Evolutionary conservation across 2,888 invertebrate species (phyloP).

Genomic region (Tetanocera ferruginea): DNA sequence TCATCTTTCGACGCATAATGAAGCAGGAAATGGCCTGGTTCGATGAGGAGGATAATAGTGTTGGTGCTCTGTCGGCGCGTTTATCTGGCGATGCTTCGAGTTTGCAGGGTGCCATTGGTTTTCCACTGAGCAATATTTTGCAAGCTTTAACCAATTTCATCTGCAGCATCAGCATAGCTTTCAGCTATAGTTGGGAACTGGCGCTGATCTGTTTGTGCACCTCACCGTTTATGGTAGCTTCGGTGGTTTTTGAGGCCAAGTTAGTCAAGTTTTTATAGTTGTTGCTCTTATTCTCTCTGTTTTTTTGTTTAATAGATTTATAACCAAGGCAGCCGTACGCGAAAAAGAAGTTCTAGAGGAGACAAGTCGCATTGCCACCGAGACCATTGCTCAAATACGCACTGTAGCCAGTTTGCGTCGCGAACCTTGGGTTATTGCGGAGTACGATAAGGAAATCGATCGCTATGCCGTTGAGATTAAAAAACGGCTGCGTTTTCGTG

Average conservation of each 20-base stretch:
- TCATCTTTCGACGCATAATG: slow-evolving; percentile 76
- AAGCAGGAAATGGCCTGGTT: slow-evolving; percentile 83
- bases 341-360: slow-evolving; percentile 76
- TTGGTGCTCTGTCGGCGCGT: slow-evolving; percentile 78
- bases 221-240: slow-evolving; percentile 77
- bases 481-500: slow-evolving; percentile 74
- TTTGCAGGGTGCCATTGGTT: slow-evolving; percentile 81
- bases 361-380: slow-evolving; percentile 80
- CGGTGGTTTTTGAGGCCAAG: slow-evolving; percentile 77
- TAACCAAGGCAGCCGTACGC: slow-evolving; percentile 73
- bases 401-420: slow-evolving; percentile 76
- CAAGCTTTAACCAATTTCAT: slow-evolving; percentile 77
- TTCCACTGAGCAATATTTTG: slow-evolving; percentile 77
- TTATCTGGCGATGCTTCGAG: slow-evolving; percentile 80
- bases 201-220: slow-evolving; percentile 77
- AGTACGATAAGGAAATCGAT: slow-evolving; percentile 74
- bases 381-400: slow-evolving; percentile 80
- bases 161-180: slow-evolving; percentile 75
- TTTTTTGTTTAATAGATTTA: slow-evolving; percentile 65
- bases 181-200: slow-evolving; percentile 79
- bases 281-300: not conserved
- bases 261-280: slow-evolving; percentile 21
- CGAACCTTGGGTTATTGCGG: slow-evolving; percentile 74
- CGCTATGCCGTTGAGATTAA: slow-evolving; percentile 71
- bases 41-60: slow-evolving; percentile 77